Evolutionary conservation across 2,888 invertebrate genomes (phyloP), one percentile per base, ranked within the genome.

Genomic region (Drosophila subsilvestris): DNA sequence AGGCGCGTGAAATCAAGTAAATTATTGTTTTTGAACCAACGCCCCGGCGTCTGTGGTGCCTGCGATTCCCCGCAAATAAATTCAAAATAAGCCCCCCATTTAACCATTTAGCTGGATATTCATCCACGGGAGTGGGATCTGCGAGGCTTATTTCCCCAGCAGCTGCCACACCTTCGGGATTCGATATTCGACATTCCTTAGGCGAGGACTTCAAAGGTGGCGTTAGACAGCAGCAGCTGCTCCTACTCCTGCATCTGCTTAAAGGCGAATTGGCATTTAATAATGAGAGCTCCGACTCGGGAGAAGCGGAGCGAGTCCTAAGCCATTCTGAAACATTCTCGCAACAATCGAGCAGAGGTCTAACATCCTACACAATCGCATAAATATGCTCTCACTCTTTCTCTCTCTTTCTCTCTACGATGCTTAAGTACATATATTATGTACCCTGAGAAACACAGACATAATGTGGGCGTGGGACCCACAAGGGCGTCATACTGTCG

Each of bases 11-110:
- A 75, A 67, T 68, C 72, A 63, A 75, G 74, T 75, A 79, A 84
- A 75, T 78, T 79, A 74, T 77, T 85, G 81, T 72, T 72, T 84
- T 77, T 87, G 77, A 84, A 80, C 57, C 57, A 32, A 60, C 27
- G 27, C 47, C 20, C 63, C 12, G 63, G 20, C 8, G 12, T 7
- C n/a, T 27, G 47, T 37, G 20, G 54, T 22, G 43, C 68, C 22
- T 43, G 55, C 37, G 18, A 68, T 55, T 47, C 56, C 56, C 69
- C 56, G 37, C 37, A 69, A 66, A 69, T 66, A 66, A 55, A 68
- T 66, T 66, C 29, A 49, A 37, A 66, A 56, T 69, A 66, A 66
- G 66, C 66, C n/a, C 37, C 37, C 69, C 69, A 66, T 69, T 66
- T 56, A 69, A 25, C 48, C 48, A 25, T 20, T 17, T 45, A 42